phyloP scores from a whole-genome alignment of 2,797 vertebrate genomes.

The Nannoperca obscura region DNA sequence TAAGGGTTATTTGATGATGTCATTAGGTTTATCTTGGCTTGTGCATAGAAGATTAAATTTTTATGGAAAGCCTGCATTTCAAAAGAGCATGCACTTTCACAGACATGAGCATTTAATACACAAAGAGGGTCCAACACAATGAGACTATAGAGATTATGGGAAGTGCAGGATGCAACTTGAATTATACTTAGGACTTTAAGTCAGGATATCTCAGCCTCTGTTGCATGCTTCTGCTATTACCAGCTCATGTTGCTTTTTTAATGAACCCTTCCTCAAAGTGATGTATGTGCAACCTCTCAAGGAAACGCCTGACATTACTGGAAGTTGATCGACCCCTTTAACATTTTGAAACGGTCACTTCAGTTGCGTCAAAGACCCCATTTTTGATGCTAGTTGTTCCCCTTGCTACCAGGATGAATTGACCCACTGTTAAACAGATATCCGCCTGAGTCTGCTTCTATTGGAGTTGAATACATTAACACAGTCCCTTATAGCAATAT shows the following conservation, averaged over 20 bases:
- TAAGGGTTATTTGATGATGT: background rate
- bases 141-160: background rate
- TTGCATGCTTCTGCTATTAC: background rate
- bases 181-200: background rate
- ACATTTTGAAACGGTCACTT: conserved; percentile 53
- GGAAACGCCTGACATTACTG: conserved; percentile 31
- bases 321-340: conserved; percentile 42
- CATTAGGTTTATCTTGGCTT: conserved; percentile 7
- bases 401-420: conserved; percentile 62
- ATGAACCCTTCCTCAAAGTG: conserved; percentile 10
- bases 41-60: background rate
- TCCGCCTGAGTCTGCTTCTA: conserved; percentile 47
- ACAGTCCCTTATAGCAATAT: conserved; percentile 62
- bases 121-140: background rate
- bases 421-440: conserved; percentile 62
- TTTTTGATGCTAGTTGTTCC: conserved; percentile 39
- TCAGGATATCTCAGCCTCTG: background rate
- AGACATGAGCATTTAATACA: background rate
- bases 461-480: conserved; percentile 76
- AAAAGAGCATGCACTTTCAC: background rate
- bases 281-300: conserved; percentile 26
- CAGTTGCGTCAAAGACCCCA: conserved; percentile 61
- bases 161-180: background rate
- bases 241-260: conserved; percentile 18
- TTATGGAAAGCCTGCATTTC: background rate